These are phyloP conservation scores for Danionella cerebrum DNA, from an alignment of 2,113 vertebrate species.

Conservation along the genomic window DNA sequence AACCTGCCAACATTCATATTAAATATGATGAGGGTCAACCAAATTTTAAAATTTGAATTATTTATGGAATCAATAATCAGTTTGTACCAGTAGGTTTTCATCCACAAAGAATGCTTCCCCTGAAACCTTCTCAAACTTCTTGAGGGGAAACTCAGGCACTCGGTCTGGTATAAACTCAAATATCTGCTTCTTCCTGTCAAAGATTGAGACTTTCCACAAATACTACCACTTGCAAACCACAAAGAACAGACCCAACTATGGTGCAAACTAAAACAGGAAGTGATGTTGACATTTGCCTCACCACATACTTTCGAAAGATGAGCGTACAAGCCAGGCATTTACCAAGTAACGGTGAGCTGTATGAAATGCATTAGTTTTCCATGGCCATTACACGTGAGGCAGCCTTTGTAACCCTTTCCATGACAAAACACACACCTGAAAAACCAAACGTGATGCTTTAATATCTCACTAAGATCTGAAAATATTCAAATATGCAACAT, in stretches of 20 bases:
- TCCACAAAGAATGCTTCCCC: conserved; percentile 70
- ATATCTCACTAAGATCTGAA: too few species aligned
- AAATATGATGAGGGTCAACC: not conserved
- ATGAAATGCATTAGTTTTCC: conserved; percentile 66
- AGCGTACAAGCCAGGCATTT: not conserved
- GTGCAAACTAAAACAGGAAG: not conserved
- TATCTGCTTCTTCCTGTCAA: conserved; percentile 69
- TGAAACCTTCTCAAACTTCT: conserved; percentile 67
- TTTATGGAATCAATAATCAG: not conserved
- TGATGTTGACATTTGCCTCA: not conserved
- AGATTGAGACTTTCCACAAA: not conserved
- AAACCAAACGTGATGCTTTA: not conserved
- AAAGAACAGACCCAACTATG: not conserved
- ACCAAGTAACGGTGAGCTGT: conserved; percentile 66
- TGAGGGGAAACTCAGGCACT: conserved; percentile 60
- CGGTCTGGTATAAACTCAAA: conserved; percentile 68
- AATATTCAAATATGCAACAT: not conserved
- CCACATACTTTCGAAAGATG: not conserved
- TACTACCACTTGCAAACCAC: not conserved
- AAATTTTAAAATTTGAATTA: not conserved
- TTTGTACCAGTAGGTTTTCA: conserved; percentile 63
- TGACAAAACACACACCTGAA: conserved; percentile 62
- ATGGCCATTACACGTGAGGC: conserved; percentile 55
- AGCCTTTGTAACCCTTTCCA: conserved; percentile 57
- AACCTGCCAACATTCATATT: conserved; percentile 54